phyloP scores from a whole-genome alignment of 1,140 invertebrate species.

The Drosophila mojavensis region DNA sequence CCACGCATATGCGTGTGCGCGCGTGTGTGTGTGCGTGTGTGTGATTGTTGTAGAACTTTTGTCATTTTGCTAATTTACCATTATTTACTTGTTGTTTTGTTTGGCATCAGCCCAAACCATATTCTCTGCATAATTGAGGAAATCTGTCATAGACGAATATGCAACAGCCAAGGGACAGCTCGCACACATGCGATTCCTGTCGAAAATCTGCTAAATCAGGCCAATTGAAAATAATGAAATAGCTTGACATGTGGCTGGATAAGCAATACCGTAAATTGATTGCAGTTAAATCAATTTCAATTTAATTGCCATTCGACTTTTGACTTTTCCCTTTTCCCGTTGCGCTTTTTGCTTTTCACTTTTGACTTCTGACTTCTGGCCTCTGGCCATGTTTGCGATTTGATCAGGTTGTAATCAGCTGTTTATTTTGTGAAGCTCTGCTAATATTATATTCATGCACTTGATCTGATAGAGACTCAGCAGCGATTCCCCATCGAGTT shows the following conservation, averaged over 20 bases:
- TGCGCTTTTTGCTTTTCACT: too few species aligned
- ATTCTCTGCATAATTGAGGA: conserved; percentile 22
- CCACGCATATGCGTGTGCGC: neutral
- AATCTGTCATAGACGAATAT: conserved; percentile 26
- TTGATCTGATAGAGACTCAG: neutral
- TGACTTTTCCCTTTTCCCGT: neutral
- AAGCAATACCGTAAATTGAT: conserved; percentile 10
- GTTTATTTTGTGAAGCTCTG: conserved; percentile 45
- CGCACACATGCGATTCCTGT: neutral
- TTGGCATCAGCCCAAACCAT: conserved; percentile 27
- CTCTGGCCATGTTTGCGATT: conserved; percentile 23
- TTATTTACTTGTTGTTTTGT: conserved; percentile 63
- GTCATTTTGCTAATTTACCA: conserved; percentile 67
- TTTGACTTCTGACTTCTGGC: conserved; percentile 10
- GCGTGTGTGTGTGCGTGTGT: conserved; percentile 6
- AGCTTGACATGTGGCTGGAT: conserved; percentile 8
- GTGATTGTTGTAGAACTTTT: conserved; percentile 56
- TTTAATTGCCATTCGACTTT: conserved; percentile 36
- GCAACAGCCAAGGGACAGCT: conserved; percentile 11
- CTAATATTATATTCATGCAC: conserved; percentile 56
- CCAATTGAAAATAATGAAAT: conserved; percentile 15
- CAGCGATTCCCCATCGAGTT: conserved; percentile 1
- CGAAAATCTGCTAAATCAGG: neutral
- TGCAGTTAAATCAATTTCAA: conserved; percentile 51
- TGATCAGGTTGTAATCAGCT: conserved; percentile 45